Percentiles rank a stretch among this genome's conserved stretches.
Evolutionary conservation across 2,113 vertebrate genomes (phyloP).

Genomic region (Cololabis saira): DNA sequence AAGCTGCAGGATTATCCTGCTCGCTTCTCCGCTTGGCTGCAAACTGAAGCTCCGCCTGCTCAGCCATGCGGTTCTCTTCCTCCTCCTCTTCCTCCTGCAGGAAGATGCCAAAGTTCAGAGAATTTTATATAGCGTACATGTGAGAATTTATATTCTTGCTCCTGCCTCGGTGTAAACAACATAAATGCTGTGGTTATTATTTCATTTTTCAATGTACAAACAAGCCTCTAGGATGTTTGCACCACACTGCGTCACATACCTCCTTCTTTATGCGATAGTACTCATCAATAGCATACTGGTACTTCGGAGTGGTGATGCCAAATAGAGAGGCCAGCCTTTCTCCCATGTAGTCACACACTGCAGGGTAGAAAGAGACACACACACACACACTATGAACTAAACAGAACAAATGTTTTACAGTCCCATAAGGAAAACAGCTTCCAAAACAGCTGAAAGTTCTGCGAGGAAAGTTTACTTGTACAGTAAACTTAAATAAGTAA

Average conservation of each 20-base stretch:
- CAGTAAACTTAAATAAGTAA: no score
- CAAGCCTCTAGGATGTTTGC: not conserved
- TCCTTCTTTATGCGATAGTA: slow-evolving; percentile 98
- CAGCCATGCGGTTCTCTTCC: slow-evolving; percentile 91
- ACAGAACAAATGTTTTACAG: not conserved
- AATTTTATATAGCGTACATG: not conserved
- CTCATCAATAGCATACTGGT: slow-evolving; percentile 98
- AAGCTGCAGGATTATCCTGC: slow-evolving; percentile 70
- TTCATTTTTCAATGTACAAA: no score
- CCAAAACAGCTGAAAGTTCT: no score
- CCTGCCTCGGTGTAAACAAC: no score
- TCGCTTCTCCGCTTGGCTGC: slow-evolving; percentile 79
- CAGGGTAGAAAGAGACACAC: slow-evolving; percentile 20
- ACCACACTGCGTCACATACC: slow-evolving; percentile 73
- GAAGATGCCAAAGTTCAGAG: not conserved
- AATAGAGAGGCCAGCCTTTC: slow-evolving; percentile 94
- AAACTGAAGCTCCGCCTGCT: slow-evolving; percentile 88
- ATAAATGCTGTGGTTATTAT: no score
- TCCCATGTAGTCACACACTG: slow-evolving; percentile 97
- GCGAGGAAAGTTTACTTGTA: no score
- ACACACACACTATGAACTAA: no score
- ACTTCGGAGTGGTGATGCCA: slow-evolving; percentile 96
- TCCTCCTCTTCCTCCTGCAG: slow-evolving; percentile 94
- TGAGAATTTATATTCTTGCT: no score
- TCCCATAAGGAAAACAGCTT: no score